Conservation (phyloP, 1,140 invertebrate genomes). For the Phortica variegata region DNA sequence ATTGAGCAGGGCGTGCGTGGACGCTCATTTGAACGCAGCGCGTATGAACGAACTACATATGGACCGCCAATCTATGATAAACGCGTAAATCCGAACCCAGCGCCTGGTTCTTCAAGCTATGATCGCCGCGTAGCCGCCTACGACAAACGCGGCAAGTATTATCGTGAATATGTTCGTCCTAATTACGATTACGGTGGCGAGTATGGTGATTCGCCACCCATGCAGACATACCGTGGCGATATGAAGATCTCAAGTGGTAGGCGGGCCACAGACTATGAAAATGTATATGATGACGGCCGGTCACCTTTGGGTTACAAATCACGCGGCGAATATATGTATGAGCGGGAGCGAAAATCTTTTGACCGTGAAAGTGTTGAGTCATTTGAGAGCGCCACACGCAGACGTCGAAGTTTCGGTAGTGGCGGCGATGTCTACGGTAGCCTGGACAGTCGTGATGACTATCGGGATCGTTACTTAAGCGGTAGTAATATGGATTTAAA, state of each 20-base stretch:
- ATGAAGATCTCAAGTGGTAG: conserved; percentile 9
- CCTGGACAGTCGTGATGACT: conserved; percentile 50
- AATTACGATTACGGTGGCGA: conserved; percentile 44
- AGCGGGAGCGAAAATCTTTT: conserved; percentile 48
- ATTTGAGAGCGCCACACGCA: conserved; percentile 42
- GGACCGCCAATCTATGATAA: conserved; percentile 54
- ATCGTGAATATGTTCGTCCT: conserved; percentile 43
- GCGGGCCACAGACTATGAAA: conserved; percentile 38
- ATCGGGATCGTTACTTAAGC: conserved; percentile 33
- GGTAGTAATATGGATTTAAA: conserved; percentile 24
- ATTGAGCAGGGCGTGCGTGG: conserved; percentile 40
- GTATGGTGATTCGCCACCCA: conserved; percentile 16
- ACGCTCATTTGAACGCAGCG: conserved; percentile 47
- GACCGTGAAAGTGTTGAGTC: conserved; percentile 56
- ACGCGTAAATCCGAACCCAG: conserved; percentile 27
- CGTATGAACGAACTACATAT: conserved; percentile 52
- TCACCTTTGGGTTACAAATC: conserved; percentile 42
- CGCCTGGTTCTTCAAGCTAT: conserved; percentile 25
- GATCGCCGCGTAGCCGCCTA: conserved; percentile 28
- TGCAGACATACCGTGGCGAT: conserved; percentile 4
- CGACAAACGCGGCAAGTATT: conserved; percentile 35
- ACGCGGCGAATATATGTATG: conserved; percentile 40
- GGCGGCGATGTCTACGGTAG: conserved; percentile 54
- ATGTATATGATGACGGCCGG: conserved; percentile 47
- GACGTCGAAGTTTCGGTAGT: conserved; percentile 50